These are phyloP conservation scores for Parasteatoda tepidariorum DNA, from an alignment of 1,140 invertebrate species.

Conservation along the genomic window DNA sequence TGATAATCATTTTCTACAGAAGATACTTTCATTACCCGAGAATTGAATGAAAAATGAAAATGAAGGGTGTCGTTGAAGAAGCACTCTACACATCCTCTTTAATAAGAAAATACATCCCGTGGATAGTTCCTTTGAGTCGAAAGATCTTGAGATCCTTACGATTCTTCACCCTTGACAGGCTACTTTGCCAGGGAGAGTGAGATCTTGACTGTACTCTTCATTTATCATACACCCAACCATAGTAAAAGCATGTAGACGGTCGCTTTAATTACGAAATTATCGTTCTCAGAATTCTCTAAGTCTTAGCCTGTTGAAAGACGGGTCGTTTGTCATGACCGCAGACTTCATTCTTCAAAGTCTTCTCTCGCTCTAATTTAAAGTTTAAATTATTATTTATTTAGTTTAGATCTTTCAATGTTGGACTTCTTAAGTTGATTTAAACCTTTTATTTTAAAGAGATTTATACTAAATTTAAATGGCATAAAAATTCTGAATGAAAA, in stretches of 20 bases:
- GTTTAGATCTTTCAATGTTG: too few species aligned
- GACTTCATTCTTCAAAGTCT: neutral
- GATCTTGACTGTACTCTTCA: neutral
- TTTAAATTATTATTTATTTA: too few species aligned
- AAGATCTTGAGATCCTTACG: neutral
- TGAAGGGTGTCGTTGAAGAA: too few species aligned
- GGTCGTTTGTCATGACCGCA: neutral
- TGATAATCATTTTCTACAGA: too few species aligned
- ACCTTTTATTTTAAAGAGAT: too few species aligned
- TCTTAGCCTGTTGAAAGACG: neutral
- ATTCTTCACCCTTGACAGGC: slow-evolving; percentile 12
- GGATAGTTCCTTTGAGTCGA: neutral
- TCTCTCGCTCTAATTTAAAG: neutral
- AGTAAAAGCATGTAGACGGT: neutral
- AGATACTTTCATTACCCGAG: too few species aligned
- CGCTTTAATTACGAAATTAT: neutral
- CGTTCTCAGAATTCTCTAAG: neutral
- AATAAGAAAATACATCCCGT: neutral
- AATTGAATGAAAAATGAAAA: too few species aligned
- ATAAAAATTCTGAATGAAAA: too few species aligned
- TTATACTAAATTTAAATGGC: too few species aligned
- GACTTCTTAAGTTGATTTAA: too few species aligned
- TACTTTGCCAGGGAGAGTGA: slow-evolving; percentile 1
- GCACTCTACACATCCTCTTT: too few species aligned
- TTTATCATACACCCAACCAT: slow-evolving; percentile 13